Evolutionary conservation across 2,797 vertebrate species (phyloP), one percentile per base, ranked within the genome.

Genomic region (Moxostoma hubbsi): DNA sequence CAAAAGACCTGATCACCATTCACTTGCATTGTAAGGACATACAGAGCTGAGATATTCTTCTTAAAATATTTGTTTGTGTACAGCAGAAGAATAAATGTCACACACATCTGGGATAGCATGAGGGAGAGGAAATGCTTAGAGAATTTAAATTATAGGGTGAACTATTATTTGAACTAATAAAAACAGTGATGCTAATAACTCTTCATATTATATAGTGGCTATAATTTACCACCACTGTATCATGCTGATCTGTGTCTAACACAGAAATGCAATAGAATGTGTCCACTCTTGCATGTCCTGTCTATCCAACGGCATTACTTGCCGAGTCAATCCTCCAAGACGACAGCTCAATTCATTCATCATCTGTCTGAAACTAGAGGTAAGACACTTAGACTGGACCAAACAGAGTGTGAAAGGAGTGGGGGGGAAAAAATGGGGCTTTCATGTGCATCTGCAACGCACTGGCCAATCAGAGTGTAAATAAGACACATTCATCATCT

Each of bases 401-500:
- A 73, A 75, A 82, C 15, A 43, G 62, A 59, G 54, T 55, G 62
- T 61, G n/a, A 54, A 69, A 11, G 2, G n/a, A 15, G 47, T 49
- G 16, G n/a, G 24, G 45, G 9, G 1, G 3, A 24, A 24, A 36
- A 79, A 84, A 73, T n/a, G 0, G 57, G 55, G 63, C 15, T 24
- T 54, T 72, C 24, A 54, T 61, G 63, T 61, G 50, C 66, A 76
- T 62, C 74, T 72, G 54, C 61, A 63, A 62, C 2, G n/a, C 45
- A 45, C 16, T 36, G 66, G 51, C 45, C 45, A 67, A 15, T 59
- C 53, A 45, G 49, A 64, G 45, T 68, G 66, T 63, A 62, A 77
- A 75, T 58, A 46, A 67, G 51, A 63, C 18, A 15, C 57, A 78
- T 82, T 74, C 45, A 78, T 82, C 75, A 82, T 73, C 16, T 15